Evolutionary conservation across 2,888 invertebrate species (phyloP), one percentile per base, ranked within the genome.

Genomic region (Scelioninae gen. 1): DNA sequence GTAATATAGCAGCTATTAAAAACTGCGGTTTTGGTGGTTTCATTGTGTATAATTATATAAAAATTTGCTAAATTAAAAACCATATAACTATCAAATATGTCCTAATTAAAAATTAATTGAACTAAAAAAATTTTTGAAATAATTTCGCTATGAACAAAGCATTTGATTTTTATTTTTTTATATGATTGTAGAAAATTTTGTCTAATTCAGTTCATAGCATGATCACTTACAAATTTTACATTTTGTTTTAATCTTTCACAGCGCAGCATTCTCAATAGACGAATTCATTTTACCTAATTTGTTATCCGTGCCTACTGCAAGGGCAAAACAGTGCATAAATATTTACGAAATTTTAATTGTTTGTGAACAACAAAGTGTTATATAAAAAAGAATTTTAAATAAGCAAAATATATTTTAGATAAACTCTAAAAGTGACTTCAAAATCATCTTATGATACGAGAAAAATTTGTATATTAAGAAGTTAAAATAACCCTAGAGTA

Each of bases 221-320:
- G 90, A 91, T 91, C 90, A 91, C 90, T 90, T 90, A 91, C 89
- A 90, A 90, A 90, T 91, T 91, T 89, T 86, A 82, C 81, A 87
- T 87, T 87, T 85, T 86, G 85, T 84, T 88, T 88, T 88, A 87
- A 88, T 87, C 85, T 88, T 90, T 90, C 89, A 90, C 88, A 88
- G 88, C 86, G 88, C 89, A 90, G 89, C 89, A 91, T 91, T 90
- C 90, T 90, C 89, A 90, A 89, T 90, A 91, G 89, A 85, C 86
- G 82, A 87, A 86, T 88, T 89, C 89, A 89, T 88, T 88, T 91
- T 91, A 91, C 91, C 91, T 91, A 91, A 90, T 89, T 88, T 86
- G 85, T 89, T 91, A 88, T 91, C 91, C 90, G 88, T 89, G 91
- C 87, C 87, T 90, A 91, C 91, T 91, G 91, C 76, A 90, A 90